These are phyloP conservation scores for Cetoscarus ocellatus DNA, from an alignment of 2,797 vertebrate genomes.

Conservation along the genomic window DNA sequence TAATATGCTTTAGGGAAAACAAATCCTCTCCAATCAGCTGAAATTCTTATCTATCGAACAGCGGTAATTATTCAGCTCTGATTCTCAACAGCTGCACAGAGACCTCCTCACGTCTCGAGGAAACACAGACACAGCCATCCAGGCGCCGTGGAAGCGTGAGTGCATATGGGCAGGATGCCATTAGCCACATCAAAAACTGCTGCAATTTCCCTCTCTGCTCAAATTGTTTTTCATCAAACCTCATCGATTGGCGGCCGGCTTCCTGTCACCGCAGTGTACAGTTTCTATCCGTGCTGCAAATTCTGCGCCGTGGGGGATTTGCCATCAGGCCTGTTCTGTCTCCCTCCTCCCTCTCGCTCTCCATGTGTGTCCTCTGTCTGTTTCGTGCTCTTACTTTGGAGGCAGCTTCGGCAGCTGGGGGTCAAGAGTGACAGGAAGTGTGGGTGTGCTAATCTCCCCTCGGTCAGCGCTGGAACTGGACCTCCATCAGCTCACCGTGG, in stretches of 20 bases:
- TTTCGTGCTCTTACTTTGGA: constrained; percentile 23
- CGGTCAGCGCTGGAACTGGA: constrained; percentile 46
- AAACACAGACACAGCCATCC: constrained; percentile 20
- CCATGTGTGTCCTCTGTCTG: constrained; percentile 13
- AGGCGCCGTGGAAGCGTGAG: constrained; percentile 16
- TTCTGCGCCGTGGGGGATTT: constrained; percentile 37
- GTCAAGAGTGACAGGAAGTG: constrained; percentile 65
- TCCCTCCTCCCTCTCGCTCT: constrained; percentile 9
- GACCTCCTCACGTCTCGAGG: constrained; percentile 17
- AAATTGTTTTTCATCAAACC: constrained; percentile 61
- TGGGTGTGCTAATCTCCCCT: constrained; percentile 71
- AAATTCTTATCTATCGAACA: constrained; percentile 7
- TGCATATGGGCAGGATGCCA: constrained; percentile 21
- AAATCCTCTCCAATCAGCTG: background rate
- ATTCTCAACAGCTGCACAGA: constrained; percentile 22
- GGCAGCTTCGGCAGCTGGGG: constrained; percentile 46
- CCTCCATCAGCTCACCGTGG: constrained; percentile 65
- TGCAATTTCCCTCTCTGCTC: constrained; percentile 41
- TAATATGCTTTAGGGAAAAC: constrained; percentile 15
- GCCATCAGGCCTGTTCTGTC: constrained; percentile 45
- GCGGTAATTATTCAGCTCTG: constrained; percentile 16
- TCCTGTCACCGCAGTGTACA: constrained; percentile 30
- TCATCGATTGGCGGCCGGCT: constrained; percentile 41
- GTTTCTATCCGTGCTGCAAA: constrained; percentile 33
- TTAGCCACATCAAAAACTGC: constrained; percentile 48